Percentiles rank a stretch among this genome's conserved stretches.
Evolutionary conservation across 1,140 invertebrate genomes (phyloP).

Genomic region (Chionoecetes opilio): DNA sequence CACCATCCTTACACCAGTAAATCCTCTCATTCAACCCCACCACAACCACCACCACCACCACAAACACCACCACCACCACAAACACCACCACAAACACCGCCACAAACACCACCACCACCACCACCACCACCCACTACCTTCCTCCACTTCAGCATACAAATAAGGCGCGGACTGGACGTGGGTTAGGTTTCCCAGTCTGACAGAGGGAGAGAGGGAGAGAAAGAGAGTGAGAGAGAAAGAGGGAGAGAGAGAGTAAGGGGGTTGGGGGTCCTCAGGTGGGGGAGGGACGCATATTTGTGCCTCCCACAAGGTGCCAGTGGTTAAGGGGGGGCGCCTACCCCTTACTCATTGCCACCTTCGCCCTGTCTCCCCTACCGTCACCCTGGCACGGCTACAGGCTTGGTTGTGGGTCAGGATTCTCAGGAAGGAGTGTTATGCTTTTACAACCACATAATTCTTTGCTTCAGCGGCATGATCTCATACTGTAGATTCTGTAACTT

Average conservation of each 20-base stretch:
- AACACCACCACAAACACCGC: background rate
- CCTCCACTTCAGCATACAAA: background rate
- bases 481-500: background rate
- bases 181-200: constrained; percentile 28
- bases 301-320: background rate
- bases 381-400: background rate
- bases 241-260: background rate
- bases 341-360: background rate
- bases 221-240: background rate
- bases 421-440: background rate
- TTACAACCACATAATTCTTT: background rate
- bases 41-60: background rate
- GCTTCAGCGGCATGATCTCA: too few relatives aligned
- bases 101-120: background rate
- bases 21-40: too few relatives aligned
- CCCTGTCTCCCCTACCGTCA: background rate
- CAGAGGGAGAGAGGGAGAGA: background rate
- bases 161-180: background rate
- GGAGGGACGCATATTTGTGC: constrained; percentile 2
- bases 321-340: background rate
- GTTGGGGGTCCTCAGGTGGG: background rate
- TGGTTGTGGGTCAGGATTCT: too few relatives aligned
- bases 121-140: background rate
- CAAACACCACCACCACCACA: background rate
- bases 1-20: too few relatives aligned